Evolutionary conservation across 2,113 vertebrate genomes (phyloP).

Genomic region (Pseudorhombus dupliciocellatus): DNA sequence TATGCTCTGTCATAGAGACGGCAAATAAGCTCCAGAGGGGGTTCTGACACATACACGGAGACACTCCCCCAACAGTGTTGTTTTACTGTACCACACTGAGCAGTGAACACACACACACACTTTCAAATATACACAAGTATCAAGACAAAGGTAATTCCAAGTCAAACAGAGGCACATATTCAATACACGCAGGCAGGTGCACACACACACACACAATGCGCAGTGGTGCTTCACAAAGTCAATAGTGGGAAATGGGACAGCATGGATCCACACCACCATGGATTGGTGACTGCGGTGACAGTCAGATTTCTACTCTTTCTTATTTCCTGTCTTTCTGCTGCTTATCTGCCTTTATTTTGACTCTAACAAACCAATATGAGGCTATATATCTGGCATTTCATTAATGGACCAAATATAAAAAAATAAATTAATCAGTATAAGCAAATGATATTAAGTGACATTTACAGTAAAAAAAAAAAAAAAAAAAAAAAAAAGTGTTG

Average conservation of each 20-base stretch:
- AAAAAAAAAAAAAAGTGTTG: no score
- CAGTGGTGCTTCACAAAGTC: conserved; percentile 9
- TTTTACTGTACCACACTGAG: neutral
- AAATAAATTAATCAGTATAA: no score
- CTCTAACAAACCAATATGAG: neutral
- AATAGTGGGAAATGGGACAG: conserved; percentile 55
- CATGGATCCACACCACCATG: conserved; percentile 14
- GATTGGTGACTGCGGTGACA: conserved; percentile 22
- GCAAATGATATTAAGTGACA: no score
- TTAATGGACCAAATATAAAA: no score
- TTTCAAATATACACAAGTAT: neutral
- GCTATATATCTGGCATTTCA: no score
- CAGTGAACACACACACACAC: neutral
- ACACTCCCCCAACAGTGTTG: neutral
- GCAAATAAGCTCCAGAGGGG: conserved; percentile 75
- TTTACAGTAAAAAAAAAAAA: neutral
- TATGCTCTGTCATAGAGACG: conserved; percentile 62
- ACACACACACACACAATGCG: neutral
- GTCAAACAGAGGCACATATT: neutral
- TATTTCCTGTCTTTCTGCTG: conserved; percentile 1
- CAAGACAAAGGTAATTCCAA: conserved; percentile 15
- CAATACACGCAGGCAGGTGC: neutral
- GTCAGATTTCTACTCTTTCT: conserved; percentile 26
- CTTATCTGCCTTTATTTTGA: neutral
- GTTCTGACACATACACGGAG: conserved; percentile 3